Conservation (phyloP, 2,888 invertebrate genomes). For the Papilio gigon region DNA sequence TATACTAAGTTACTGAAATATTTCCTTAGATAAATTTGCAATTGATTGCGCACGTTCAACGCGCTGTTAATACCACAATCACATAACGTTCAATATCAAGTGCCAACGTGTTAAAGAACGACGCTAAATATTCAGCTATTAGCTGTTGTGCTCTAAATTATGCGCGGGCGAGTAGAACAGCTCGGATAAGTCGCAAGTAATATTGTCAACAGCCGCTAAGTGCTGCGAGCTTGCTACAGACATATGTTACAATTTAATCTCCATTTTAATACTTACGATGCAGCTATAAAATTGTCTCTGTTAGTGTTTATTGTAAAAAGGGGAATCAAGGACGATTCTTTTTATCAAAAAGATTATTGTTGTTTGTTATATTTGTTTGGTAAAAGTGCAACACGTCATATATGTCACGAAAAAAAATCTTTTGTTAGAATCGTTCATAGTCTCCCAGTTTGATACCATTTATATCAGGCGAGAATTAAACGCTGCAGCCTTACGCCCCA, state of each 20-base stretch:
- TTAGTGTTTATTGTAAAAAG: not conserved
- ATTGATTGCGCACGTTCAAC: not conserved
- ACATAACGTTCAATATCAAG: constrained; percentile 27
- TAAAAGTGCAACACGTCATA: too few relatives aligned
- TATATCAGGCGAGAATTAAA: too few relatives aligned
- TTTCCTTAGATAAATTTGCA: constrained; percentile 1
- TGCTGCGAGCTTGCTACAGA: constrained; percentile 43
- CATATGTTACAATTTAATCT: constrained; percentile 47
- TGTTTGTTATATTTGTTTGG: too few relatives aligned
- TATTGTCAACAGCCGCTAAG: constrained; percentile 45
- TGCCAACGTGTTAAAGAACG: not conserved
- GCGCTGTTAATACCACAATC: constrained; percentile 8
- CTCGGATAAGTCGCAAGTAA: constrained; percentile 45
- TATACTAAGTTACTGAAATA: not conserved
- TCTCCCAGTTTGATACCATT: too few relatives aligned
- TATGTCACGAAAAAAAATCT: too few relatives aligned
- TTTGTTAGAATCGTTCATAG: too few relatives aligned
- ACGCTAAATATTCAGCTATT: constrained; percentile 35
- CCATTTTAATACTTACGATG: constrained; percentile 18
- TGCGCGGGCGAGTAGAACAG: constrained; percentile 44
- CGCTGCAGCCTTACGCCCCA: too few relatives aligned
- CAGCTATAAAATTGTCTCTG: not conserved
- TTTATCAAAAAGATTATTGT: too few relatives aligned
- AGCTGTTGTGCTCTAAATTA: constrained; percentile 32
- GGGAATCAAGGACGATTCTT: too few relatives aligned